A percentile compares a stretch with the other conserved stretches of the same genome.
Conservation (phyloP, 2,888 invertebrate genomes). For the Geophilus truncorum region DNA sequence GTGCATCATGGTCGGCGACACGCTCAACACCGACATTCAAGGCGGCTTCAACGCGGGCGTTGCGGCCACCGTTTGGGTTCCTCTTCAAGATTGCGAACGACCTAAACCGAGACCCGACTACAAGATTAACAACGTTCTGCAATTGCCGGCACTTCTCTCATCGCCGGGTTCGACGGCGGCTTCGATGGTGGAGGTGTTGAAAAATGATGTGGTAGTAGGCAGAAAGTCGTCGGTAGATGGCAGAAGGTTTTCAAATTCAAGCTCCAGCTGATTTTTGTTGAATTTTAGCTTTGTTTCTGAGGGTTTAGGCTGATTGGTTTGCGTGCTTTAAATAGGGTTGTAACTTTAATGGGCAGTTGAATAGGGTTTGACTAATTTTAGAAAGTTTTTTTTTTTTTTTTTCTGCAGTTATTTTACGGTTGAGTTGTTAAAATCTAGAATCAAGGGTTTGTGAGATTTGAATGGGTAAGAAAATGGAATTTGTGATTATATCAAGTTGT, state of each 20-base stretch:
- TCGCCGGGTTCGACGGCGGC: neutral
- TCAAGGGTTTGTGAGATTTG: neutral
- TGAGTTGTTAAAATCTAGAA: neutral
- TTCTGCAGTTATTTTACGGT: neutral
- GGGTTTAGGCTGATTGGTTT: neutral
- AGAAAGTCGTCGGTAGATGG: neutral
- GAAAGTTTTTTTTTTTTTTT: neutral
- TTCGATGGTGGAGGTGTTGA: too few relatives aligned
- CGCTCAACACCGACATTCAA: conserved; percentile 78
- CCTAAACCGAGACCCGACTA: conserved; percentile 39
- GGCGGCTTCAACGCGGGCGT: conserved; percentile 72
- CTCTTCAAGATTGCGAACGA: conserved; percentile 44
- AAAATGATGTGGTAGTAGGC: too few relatives aligned
- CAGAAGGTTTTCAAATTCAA: neutral
- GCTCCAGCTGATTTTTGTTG: neutral
- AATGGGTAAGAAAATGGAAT: neutral
- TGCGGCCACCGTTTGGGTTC: conserved; percentile 76
- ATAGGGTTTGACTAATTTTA: neutral
- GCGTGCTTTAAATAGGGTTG: neutral
- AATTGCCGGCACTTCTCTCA: conserved; percentile 38
- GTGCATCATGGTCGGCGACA: conserved; percentile 84
- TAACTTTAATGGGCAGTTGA: neutral
- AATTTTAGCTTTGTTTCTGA: neutral
- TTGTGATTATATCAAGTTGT: neutral
- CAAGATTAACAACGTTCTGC: conserved; percentile 35